Conservation (phyloP, 2,113 vertebrate species). For the Grammomys dolichurus region DNA sequence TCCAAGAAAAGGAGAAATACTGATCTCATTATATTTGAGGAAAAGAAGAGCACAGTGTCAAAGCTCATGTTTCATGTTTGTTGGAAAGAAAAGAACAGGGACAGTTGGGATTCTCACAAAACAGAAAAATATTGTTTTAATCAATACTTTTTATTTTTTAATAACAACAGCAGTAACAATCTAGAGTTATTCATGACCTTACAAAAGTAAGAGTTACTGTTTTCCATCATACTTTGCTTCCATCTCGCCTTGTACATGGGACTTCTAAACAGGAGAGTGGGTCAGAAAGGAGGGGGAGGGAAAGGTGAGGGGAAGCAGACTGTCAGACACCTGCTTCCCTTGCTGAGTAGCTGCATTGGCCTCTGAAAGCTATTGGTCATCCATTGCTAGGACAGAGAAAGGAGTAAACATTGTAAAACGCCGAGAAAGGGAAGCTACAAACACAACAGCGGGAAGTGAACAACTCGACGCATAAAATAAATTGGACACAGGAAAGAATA, state of each 20-base stretch:
- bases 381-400: constrained; percentile 16
- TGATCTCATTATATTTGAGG: neutral
- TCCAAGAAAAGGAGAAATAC: constrained; percentile 26
- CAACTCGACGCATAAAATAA: constrained; percentile 69
- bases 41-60: neutral
- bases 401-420: constrained; percentile 60
- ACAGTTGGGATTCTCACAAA: constrained; percentile 12
- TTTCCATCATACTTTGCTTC: constrained; percentile 52
- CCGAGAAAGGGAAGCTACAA: constrained; percentile 61
- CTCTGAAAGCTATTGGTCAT: constrained; percentile 31
- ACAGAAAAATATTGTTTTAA: constrained; percentile 54
- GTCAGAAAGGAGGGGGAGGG: neutral
- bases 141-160: constrained; percentile 14
- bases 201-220: constrained; percentile 14
- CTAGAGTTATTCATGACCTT: neutral
- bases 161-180: neutral
- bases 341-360: neutral
- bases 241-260: neutral
- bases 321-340: constrained; percentile 43
- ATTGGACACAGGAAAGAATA: constrained; percentile 63
- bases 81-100: neutral
- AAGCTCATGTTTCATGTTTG: constrained; percentile 51
- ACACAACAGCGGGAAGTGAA: constrained; percentile 57
- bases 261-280: constrained; percentile 21
- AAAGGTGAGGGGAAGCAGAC: neutral